These are phyloP conservation scores for Pavo muticus DNA, from an alignment of 2,113 vertebrate genomes.

Conservation along the genomic window DNA sequence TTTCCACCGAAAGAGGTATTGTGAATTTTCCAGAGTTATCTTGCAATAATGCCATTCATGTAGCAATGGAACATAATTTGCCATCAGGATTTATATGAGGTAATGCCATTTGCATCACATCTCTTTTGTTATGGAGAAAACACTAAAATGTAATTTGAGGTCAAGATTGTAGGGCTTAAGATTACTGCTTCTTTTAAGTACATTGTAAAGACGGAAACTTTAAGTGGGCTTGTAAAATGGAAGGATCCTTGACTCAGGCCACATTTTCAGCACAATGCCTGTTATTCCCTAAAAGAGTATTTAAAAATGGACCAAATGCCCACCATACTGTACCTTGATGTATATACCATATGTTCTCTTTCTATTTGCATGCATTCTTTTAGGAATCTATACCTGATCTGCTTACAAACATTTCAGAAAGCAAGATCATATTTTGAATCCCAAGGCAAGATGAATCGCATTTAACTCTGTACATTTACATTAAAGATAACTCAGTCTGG, in stretches of 20 bases:
- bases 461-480: not conserved
- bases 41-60: not conserved
- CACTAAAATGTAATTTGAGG: conserved; percentile 1
- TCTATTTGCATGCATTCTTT: not conserved
- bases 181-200: conserved; percentile 39
- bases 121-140: not conserved
- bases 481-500: not conserved
- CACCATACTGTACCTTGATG: not conserved
- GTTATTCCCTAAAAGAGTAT: conserved; percentile 1
- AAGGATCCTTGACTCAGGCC: conserved; percentile 20
- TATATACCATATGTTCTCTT: not conserved
- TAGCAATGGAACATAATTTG: not conserved
- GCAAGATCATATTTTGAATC: not conserved
- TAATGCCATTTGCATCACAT: conserved; percentile 43
- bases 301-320: conserved; percentile 1
- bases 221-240: conserved; percentile 49
- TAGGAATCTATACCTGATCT: not conserved
- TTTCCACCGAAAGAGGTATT: not conserved
- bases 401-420: not conserved
- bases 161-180: conserved; percentile 35
- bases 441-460: not conserved
- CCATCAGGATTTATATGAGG: conserved; percentile 37
- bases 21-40: conserved; percentile 28
- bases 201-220: conserved; percentile 5
- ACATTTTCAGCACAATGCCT: conserved; percentile 33